Percentiles rank a stretch among this genome's conserved stretches.
Evolutionary conservation across 2,797 vertebrate genomes (phyloP).

Genomic region (Channallabes apus): DNA sequence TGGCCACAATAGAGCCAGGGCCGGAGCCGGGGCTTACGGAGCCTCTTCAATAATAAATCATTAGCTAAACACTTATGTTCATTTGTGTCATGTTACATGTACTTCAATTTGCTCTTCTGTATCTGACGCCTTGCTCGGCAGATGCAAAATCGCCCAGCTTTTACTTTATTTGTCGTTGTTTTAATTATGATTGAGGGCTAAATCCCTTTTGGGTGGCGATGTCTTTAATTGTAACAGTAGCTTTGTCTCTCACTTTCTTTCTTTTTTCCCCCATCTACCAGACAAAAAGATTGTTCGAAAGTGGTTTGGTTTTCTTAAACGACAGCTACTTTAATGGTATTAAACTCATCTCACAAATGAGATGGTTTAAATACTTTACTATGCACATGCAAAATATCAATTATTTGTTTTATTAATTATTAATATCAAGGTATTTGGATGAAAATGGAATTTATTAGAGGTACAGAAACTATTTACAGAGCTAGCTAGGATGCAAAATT

Average conservation of each 20-base stretch:
- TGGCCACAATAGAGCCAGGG: constrained; percentile 71
- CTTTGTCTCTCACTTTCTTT: constrained; percentile 41
- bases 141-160: constrained; percentile 38
- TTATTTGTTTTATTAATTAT: no score
- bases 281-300: constrained; percentile 1
- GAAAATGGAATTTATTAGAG: not conserved
- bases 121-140: constrained; percentile 33
- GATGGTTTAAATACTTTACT: not conserved
- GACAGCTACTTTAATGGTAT: not conserved
- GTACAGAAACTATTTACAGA: not conserved
- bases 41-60: constrained; percentile 83
- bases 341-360: not conserved
- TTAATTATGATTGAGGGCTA: constrained; percentile 47
- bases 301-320: not conserved
- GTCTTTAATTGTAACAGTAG: constrained; percentile 22
- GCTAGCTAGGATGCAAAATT: not conserved
- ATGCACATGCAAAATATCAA: not conserved
- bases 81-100: constrained; percentile 83
- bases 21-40: constrained; percentile 65
- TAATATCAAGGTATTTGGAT: not conserved
- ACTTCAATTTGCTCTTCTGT: constrained; percentile 74
- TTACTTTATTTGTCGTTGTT: not conserved
- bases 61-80: constrained; percentile 84
- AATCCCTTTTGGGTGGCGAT: constrained; percentile 8
- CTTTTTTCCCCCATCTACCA: not conserved